phyloP scores from a whole-genome alignment of 2,888 invertebrate species.

The Calameuta idolon region DNA sequence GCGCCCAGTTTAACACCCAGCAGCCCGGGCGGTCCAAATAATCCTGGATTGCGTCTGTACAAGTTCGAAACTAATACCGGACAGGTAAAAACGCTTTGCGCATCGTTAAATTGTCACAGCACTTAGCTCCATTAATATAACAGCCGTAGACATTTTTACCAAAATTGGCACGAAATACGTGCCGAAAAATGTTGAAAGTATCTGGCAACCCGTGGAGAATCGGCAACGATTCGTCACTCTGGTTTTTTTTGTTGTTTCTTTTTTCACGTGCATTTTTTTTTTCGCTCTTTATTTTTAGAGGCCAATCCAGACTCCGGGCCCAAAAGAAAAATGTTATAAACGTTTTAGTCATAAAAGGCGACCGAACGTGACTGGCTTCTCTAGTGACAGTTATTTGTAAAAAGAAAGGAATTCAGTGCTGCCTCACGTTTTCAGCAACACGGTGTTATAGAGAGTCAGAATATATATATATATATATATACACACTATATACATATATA shows the following conservation, averaged over 20 bases:
- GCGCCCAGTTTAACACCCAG: slow-evolving; percentile 92
- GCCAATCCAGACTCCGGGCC: neutral
- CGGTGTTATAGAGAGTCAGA: neutral
- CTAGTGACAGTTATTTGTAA: neutral
- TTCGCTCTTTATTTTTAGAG: neutral
- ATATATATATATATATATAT: neutral
- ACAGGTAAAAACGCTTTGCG: slow-evolving; percentile 72
- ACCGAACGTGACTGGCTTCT: neutral
- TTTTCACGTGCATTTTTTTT: neutral
- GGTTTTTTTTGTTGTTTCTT: neutral
- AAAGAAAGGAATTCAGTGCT: neutral
- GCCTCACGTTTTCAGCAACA: neutral
- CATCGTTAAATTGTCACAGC: neutral
- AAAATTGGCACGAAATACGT: neutral
- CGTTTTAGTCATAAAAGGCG: neutral
- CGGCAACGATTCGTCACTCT: neutral
- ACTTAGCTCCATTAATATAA: neutral
- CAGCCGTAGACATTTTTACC: neutral
- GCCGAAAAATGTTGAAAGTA: neutral
- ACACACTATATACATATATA: neutral
- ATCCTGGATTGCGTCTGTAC: slow-evolving; percentile 89
- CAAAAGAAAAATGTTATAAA: neutral
- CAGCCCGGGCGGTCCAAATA: slow-evolving; percentile 82
- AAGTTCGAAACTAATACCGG: slow-evolving; percentile 90
- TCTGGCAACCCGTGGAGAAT: neutral